Evolutionary conservation across 2,113 vertebrate species (phyloP), one percentile per base, ranked within the genome.

Genomic region (Embiotoca jacksoni): DNA sequence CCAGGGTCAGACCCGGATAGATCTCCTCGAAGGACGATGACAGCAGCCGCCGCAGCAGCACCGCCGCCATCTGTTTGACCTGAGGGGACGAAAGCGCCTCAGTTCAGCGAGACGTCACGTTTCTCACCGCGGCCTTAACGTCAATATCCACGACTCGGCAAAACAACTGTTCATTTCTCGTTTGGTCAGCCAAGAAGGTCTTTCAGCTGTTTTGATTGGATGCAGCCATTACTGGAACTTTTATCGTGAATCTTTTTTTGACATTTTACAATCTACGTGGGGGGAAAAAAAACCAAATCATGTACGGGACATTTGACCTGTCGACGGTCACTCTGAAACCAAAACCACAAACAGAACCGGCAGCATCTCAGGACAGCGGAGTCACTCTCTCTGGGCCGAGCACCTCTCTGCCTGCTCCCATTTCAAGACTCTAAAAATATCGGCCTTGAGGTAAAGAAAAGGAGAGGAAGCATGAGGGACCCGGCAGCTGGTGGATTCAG

Each of bases 41-140:
- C 89, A 99, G 87, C 78, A 99, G 95, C 54, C 97, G 96, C 58
- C 98, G 96, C 32, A 99, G 90, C 63, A 99, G 94, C 66, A 99
- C 98, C 0, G 98, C 98, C 1, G 98, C 97, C 98, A 99, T 99
- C 92, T 99, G 97, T 92, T 95, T 96, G 81, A 96, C 96, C 98
- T 99, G 84, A 55, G 63, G 4, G 47, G 67, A 71, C 15, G 60
- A 66, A 57, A 57, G 10, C 7, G 11, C 49, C 3, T 6, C 7
- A 37, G 57, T 31, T 62, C 8, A 59, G 6, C 35, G n/a, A 3
- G n/a, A 52, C 14, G 23, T 23, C 23, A 23, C 23, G 23, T 23
- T 23, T 23, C 23, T 23, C 23, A 23, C 23, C 23, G 23, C 23
- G 23, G 10, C 41, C 10, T 44, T 11, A 44, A 44, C 41, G 13